A percentile compares a stretch with the other conserved stretches of the same genome.
Evolutionary conservation across 2,888 invertebrate genomes (phyloP).

Genomic region (Quadriops clusia): DNA sequence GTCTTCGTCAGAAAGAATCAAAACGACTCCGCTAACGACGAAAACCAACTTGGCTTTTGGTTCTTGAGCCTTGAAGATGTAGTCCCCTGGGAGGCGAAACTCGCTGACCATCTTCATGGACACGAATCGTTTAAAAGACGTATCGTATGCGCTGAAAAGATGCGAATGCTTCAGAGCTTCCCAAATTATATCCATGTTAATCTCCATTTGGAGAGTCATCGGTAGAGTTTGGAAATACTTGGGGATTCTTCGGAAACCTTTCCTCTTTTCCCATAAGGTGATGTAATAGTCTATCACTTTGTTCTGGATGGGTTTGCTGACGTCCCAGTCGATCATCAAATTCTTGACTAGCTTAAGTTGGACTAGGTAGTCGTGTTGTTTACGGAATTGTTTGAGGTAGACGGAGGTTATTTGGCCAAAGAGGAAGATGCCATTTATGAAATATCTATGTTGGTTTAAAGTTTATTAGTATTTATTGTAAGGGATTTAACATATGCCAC

Average conservation of each 20-base stretch:
- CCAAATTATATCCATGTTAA: conserved; percentile 41
- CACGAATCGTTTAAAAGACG: conserved; percentile 40
- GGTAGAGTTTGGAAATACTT: conserved; percentile 36
- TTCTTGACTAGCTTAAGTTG: conserved; percentile 7
- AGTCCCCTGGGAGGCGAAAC: conserved; percentile 42
- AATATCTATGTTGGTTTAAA: too few species aligned
- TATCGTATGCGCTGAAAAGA: conserved; percentile 40
- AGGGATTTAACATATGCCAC: too few species aligned
- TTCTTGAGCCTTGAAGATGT: conserved; percentile 39
- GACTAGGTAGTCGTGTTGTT: conserved; percentile 9
- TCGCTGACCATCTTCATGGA: conserved; percentile 41
- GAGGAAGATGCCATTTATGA: too few species aligned
- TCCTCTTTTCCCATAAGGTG: conserved; percentile 42
- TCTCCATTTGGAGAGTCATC: conserved; percentile 41
- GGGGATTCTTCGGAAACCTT: conserved; percentile 38
- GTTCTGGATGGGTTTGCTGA: conserved; percentile 10
- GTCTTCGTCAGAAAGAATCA: conserved; percentile 37
- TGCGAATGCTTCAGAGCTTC: conserved; percentile 42
- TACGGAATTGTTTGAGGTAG: too few species aligned
- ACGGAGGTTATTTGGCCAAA: too few species aligned
- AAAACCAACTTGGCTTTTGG: conserved; percentile 43
- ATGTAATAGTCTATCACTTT: conserved; percentile 34
- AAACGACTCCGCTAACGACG: conserved; percentile 38
- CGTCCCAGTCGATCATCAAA: conserved; percentile 12
- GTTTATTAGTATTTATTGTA: too few species aligned